Conservation (phyloP, 2,113 vertebrate genomes). For the Eidolon helvum region DNA sequence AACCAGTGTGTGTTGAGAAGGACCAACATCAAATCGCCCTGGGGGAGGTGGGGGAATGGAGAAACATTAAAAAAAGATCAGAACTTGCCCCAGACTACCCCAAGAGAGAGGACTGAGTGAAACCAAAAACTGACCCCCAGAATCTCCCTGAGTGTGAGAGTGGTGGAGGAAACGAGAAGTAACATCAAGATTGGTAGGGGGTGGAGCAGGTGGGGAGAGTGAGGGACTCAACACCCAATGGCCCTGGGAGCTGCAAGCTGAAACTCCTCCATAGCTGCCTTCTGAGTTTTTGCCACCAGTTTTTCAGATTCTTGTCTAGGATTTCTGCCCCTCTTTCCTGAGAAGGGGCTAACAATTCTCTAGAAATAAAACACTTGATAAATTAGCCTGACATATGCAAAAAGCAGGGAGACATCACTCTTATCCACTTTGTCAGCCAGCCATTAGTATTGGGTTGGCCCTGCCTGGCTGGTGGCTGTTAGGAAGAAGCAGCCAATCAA, state of each 20-base stretch:
- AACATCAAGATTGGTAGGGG: neutral
- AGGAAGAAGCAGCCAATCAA: neutral
- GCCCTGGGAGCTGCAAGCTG: neutral
- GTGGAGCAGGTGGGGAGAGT: neutral
- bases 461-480: neutral
- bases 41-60: slow-evolving; percentile 52
- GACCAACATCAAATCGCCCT: slow-evolving; percentile 86
- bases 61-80: slow-evolving; percentile 71
- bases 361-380: slow-evolving; percentile 49
- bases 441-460: neutral
- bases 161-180: slow-evolving; percentile 50
- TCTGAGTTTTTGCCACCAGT: neutral
- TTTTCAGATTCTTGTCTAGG: slow-evolving; percentile 36
- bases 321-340: slow-evolving; percentile 40
- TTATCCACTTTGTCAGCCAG: neutral
- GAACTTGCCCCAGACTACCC: slow-evolving; percentile 72
- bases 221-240: neutral
- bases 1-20: slow-evolving; percentile 88
- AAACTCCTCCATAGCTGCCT: neutral
- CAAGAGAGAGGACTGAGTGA: slow-evolving; percentile 71
- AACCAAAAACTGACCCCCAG: slow-evolving; percentile 58
- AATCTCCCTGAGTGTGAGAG: slow-evolving; percentile 50
- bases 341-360: slow-evolving; percentile 31
- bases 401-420: neutral
- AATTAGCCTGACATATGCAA: slow-evolving; percentile 40